These are phyloP conservation scores for Leptinotarsa haldemani DNA, from an alignment of 2,888 invertebrate genomes.

Conservation along the genomic window DNA sequence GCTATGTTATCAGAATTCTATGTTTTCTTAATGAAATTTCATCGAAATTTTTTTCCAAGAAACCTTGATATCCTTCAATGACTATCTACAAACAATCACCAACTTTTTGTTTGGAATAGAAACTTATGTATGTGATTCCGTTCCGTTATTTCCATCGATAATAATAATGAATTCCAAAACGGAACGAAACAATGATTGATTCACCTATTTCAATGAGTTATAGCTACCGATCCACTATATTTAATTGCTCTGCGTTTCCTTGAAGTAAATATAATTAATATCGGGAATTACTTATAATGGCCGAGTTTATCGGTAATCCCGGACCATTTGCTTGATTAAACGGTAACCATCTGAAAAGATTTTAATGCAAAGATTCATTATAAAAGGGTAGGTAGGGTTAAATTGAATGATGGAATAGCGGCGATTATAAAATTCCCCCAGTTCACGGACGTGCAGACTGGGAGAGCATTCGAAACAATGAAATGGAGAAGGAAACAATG, in stretches of 20 bases:
- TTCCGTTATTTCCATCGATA: not conserved
- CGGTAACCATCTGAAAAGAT: slow-evolving; percentile 41
- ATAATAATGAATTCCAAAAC: not conserved
- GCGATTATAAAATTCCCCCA: not conserved
- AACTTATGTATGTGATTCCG: no score
- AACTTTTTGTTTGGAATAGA: no score
- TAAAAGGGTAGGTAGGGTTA: slow-evolving; percentile 15
- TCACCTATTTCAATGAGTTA: slow-evolving; percentile 32
- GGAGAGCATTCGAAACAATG: slow-evolving; percentile 2
- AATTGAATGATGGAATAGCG: slow-evolving; percentile 10
- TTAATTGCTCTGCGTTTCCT: slow-evolving; percentile 33
- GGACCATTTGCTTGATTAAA: slow-evolving; percentile 42
- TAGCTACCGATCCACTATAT: slow-evolving; percentile 30
- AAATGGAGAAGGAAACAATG: slow-evolving; percentile 8
- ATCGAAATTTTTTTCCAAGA: no score
- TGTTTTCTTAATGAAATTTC: no score
- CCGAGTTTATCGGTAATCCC: slow-evolving; percentile 38
- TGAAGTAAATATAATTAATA: slow-evolving; percentile 42
- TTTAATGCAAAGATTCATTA: slow-evolving; percentile 23
- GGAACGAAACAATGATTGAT: slow-evolving; percentile 31
- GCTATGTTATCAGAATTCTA: no score
- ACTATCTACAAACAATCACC: no score
- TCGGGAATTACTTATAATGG: slow-evolving; percentile 41
- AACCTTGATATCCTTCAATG: no score
- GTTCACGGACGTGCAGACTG: not conserved